These are phyloP conservation scores for Drosophila azteca DNA, from an alignment of 1,140 invertebrate species.

Conservation along the genomic window DNA sequence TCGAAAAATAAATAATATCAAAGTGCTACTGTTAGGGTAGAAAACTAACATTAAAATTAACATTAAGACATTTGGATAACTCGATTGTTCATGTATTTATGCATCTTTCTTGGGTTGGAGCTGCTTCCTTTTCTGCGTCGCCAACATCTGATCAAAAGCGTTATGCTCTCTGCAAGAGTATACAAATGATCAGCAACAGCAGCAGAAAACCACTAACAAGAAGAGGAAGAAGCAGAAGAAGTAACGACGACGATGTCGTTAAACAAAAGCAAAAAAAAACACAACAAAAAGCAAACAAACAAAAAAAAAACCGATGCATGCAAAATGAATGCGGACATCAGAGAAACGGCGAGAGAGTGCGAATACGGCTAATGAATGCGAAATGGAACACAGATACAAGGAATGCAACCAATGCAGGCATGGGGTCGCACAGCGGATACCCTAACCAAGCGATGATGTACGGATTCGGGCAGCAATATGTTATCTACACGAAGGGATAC, in stretches of 20 bases:
- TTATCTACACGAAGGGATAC: neutral
- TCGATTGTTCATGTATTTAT: too few relatives aligned
- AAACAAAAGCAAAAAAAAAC: conserved; percentile 19
- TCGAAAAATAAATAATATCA: too few relatives aligned
- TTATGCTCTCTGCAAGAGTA: too few relatives aligned
- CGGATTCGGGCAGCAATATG: too few relatives aligned
- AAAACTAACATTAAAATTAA: too few relatives aligned
- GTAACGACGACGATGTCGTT: conserved; percentile 31
- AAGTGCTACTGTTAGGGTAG: too few relatives aligned
- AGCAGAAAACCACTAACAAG: conserved; percentile 2
- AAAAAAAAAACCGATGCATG: conserved; percentile 55
- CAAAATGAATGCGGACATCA: conserved; percentile 63
- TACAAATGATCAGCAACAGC: too few relatives aligned
- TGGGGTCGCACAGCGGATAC: conserved; percentile 4
- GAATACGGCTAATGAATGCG: conserved; percentile 76
- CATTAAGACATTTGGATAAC: too few relatives aligned
- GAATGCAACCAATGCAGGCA: conserved; percentile 18
- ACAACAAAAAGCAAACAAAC: conserved; percentile 8
- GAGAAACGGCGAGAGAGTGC: conserved; percentile 37
- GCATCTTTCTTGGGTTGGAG: too few relatives aligned
- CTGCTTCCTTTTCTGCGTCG: too few relatives aligned
- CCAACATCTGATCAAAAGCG: too few relatives aligned
- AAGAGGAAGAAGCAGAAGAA: conserved; percentile 19
- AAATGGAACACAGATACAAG: conserved; percentile 59
- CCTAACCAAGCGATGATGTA: conserved; percentile 4